A percentile compares a stretch with the other conserved stretches of the same genome.
Evolutionary conservation across 2,888 invertebrate species (phyloP).

Genomic region (Rutpela maculata): DNA sequence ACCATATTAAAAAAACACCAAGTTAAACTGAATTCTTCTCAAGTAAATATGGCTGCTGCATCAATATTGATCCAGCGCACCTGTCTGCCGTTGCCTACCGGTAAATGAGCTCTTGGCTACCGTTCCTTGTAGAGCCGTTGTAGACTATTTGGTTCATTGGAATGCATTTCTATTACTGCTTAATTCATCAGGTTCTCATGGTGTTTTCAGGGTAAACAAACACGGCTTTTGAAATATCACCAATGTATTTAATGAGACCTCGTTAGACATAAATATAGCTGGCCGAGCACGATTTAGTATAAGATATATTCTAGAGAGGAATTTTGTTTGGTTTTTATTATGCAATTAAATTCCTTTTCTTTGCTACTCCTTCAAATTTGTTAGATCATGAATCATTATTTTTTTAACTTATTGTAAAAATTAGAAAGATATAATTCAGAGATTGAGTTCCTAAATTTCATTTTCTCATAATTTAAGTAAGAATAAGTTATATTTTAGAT

Average conservation of each 20-base stretch:
- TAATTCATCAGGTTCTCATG: slow-evolving; percentile 38
- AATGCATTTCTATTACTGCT: slow-evolving; percentile 35
- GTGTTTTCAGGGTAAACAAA: slow-evolving; percentile 49
- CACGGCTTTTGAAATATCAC: slow-evolving; percentile 27
- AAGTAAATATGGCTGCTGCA: slow-evolving; percentile 61
- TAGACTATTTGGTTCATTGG: slow-evolving; percentile 42
- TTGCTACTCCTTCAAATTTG: not conserved
- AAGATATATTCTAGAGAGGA: not conserved
- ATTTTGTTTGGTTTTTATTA: slow-evolving; percentile 8
- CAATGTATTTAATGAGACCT: slow-evolving; percentile 24
- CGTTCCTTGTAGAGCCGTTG: slow-evolving; percentile 50
- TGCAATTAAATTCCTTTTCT: not conserved
- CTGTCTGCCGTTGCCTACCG: slow-evolving; percentile 56
- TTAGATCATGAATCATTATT: not conserved
- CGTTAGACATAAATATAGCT: slow-evolving; percentile 11
- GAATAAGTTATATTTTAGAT: too few relatives aligned
- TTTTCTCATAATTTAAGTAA: too few relatives aligned
- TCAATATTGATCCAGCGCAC: slow-evolving; percentile 67
- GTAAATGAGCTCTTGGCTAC: slow-evolving; percentile 61
- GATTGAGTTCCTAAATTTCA: too few relatives aligned
- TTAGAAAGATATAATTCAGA: too few relatives aligned
- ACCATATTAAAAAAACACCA: slow-evolving; percentile 22
- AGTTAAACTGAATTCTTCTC: slow-evolving; percentile 45
- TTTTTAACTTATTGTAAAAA: not conserved
- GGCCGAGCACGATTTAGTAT: not conserved